These are phyloP conservation scores for Poecilia wingei DNA, from an alignment of 2,797 vertebrate species.

Conservation along the genomic window DNA sequence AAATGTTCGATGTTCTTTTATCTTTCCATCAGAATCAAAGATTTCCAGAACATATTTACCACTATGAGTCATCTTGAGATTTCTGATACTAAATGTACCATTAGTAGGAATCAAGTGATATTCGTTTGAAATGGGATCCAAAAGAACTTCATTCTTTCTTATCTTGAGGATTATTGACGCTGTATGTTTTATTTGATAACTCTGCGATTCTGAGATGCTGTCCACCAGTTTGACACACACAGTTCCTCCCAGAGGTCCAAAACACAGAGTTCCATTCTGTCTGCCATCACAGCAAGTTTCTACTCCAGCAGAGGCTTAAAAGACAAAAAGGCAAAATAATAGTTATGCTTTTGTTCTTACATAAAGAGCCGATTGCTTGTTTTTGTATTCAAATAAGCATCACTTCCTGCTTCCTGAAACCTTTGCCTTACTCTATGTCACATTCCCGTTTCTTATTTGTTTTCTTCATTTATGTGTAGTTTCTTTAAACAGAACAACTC, in stretches of 20 bases:
- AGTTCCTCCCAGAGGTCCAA: constrained; percentile 55
- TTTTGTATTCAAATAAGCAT: background rate
- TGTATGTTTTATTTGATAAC: background rate
- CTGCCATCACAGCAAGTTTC: constrained; percentile 41
- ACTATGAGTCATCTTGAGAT: constrained; percentile 23
- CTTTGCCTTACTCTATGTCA: background rate
- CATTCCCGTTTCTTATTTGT: background rate
- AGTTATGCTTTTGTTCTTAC: background rate
- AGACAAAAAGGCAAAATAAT: background rate
- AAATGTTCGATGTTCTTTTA: rapidly evolving
- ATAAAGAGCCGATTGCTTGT: background rate
- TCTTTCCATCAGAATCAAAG: rapidly evolving
- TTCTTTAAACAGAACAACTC: background rate
- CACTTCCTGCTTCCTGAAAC: background rate
- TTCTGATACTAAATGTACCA: constrained; percentile 43
- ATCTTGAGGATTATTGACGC: rapidly evolving
- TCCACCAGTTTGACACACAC: constrained; percentile 12
- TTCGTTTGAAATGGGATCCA: rapidly evolving
- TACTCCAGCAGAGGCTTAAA: constrained; percentile 9
- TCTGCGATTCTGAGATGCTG: background rate
- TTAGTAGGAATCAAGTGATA: constrained; percentile 21
- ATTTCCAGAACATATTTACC: constrained; percentile 9
- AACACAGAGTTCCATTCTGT: constrained; percentile 44
- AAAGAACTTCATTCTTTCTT: rapidly evolving
- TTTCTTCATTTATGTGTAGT: background rate